phyloP scores from a whole-genome alignment of 2,888 invertebrate genomes.

The Pyrrhosoma nymphula region DNA sequence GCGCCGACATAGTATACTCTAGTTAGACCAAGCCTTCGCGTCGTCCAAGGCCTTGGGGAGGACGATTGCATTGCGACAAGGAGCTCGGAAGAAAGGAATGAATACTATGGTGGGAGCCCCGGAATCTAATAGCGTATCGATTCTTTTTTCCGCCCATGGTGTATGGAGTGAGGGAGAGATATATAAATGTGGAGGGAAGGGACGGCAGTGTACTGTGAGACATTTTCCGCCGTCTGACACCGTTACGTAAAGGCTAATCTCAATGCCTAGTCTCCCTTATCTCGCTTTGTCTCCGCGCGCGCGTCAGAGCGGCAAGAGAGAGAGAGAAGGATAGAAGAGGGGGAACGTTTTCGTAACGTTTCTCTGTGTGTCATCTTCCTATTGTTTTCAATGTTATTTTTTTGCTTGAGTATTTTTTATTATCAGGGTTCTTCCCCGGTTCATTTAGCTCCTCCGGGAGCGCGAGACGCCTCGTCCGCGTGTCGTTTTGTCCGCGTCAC shows the following conservation, averaged over 20 bases:
- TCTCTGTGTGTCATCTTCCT: background rate
- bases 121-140: background rate
- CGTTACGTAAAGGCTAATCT: slow-evolving; percentile 20
- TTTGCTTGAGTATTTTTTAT: background rate
- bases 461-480: background rate
- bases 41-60: background rate
- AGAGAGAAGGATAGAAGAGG: too few species aligned
- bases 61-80: slow-evolving; percentile 21
- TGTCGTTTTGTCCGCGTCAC: background rate
- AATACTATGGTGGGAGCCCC: background rate
- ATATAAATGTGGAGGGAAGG: background rate
- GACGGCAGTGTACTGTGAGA: background rate
- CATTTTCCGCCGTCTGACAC: slow-evolving; percentile 18
- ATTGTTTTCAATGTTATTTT: background rate
- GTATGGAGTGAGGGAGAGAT: background rate
- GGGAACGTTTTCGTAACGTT: background rate
- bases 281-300: slow-evolving; percentile 4
- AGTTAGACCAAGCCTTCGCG: background rate
- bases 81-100: background rate
- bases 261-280: slow-evolving; percentile 3
- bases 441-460: background rate
- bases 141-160: background rate
- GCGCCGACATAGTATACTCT: background rate
- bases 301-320: background rate
- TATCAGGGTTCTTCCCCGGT: background rate